These are phyloP conservation scores for Raja brachyura DNA, from an alignment of 2,113 vertebrate genomes.

Conservation along the genomic window DNA sequence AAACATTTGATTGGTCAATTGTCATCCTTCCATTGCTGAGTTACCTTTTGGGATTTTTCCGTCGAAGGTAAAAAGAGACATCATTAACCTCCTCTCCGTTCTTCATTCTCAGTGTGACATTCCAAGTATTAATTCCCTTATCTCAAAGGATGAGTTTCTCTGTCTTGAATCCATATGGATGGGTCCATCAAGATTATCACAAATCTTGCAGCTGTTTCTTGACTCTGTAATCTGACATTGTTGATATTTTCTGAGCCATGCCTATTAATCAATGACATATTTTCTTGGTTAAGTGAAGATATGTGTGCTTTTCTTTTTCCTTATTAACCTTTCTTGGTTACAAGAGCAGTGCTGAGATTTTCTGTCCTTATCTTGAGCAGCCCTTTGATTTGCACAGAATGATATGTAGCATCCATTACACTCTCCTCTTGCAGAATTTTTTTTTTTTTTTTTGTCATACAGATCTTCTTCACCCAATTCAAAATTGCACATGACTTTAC, in stretches of 20 bases:
- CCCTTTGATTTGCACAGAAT: conserved; percentile 1
- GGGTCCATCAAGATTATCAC: conserved; percentile 27
- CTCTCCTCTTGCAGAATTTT: background rate
- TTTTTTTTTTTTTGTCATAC: background rate
- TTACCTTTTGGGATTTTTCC: conserved; percentile 2
- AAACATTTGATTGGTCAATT: conserved; percentile 17
- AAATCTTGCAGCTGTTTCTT: conserved; percentile 33
- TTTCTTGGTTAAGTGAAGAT: conserved; percentile 27
- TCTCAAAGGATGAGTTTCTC: conserved; percentile 31
- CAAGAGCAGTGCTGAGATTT: conserved; percentile 19
- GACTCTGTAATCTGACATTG: conserved; percentile 15
- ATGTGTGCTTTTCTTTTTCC: conserved; percentile 1
- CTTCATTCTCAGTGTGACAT: conserved; percentile 21
- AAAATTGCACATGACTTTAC: background rate
- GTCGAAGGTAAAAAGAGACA: conserved; percentile 29
- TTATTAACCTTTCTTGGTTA: conserved; percentile 33
- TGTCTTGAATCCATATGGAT: conserved; percentile 34
- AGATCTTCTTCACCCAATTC: conserved; percentile 22
- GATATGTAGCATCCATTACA: conserved; percentile 2
- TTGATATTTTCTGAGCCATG: conserved; percentile 36
- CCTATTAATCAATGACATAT: conserved; percentile 29
- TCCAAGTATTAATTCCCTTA: conserved; percentile 31
- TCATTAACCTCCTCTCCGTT: conserved; percentile 13
- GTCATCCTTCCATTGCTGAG: background rate
- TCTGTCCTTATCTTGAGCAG: conserved; percentile 1